These are phyloP conservation scores for Aspiorhynchus laticeps DNA, from an alignment of 2,113 vertebrate genomes.

Conservation along the genomic window DNA sequence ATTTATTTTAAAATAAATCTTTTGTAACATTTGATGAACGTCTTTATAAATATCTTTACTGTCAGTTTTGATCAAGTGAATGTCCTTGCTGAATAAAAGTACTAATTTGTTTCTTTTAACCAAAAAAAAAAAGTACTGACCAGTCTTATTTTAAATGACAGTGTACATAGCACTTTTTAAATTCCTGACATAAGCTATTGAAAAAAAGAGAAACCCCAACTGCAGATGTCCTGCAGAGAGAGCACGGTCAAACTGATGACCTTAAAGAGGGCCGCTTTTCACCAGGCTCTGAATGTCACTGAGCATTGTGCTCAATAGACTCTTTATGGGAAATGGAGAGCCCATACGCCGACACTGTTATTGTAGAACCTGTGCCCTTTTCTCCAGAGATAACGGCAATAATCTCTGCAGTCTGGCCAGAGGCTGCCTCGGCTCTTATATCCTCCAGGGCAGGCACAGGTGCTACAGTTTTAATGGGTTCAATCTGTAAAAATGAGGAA, in stretches of 20 bases:
- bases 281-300: conserved; percentile 61
- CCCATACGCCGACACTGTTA: conserved; percentile 35
- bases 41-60: neutral
- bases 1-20: neutral
- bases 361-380: conserved; percentile 61
- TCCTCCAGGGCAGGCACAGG: conserved; percentile 37
- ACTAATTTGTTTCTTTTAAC: neutral
- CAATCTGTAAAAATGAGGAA: neutral
- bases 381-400: conserved; percentile 53
- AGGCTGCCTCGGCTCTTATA: conserved; percentile 33
- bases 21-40: neutral
- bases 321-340: conserved; percentile 54
- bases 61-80: neutral
- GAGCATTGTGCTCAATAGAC: conserved; percentile 58
- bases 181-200: neutral
- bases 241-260: conserved; percentile 41
- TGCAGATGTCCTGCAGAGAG: conserved; percentile 44
- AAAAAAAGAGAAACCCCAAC: neutral
- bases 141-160: neutral
- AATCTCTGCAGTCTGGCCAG: conserved; percentile 47
- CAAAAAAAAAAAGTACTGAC: neutral
- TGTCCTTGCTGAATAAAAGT: neutral
- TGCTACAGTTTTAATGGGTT: conserved; percentile 49
- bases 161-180: neutral
- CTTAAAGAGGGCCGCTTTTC: conserved; percentile 51